Conservation (phyloP, 2,888 invertebrate species). For the Hymenopus coronatus region DNA sequence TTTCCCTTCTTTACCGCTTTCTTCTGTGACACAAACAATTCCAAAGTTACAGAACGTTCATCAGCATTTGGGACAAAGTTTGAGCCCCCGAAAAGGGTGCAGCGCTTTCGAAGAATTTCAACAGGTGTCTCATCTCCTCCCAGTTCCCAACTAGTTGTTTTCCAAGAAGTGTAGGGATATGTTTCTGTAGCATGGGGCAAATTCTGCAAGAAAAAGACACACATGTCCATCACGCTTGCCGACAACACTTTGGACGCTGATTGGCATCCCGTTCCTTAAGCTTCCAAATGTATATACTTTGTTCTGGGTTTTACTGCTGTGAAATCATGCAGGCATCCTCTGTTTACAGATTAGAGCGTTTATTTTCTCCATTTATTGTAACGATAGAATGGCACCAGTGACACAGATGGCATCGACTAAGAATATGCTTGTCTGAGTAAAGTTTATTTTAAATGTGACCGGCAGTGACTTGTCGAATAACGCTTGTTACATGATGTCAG, state of each 20-base stretch:
- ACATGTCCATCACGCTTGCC: neutral
- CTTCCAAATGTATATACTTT: neutral
- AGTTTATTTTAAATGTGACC: neutral
- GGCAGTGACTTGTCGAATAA: neutral
- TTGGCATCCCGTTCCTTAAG: neutral
- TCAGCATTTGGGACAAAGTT: neutral
- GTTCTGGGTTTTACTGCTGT: neutral
- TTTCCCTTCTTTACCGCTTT: neutral
- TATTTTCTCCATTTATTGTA: neutral
- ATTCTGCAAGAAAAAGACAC: neutral
- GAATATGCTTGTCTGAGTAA: neutral
- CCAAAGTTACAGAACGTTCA: neutral
- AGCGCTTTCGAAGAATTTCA: neutral
- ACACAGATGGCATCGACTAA: neutral
- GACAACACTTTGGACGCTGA: neutral
- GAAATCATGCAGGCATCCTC: neutral
- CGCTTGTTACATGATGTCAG: neutral
- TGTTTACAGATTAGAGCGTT: neutral
- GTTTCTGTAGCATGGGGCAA: neutral
- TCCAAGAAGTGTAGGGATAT: neutral
- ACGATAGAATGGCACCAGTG: neutral
- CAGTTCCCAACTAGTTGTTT: neutral
- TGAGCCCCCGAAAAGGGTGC: neutral
- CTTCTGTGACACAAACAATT: neutral
- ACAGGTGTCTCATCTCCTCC: neutral